These are phyloP conservation scores for Parnassius mnemosyne DNA, from an alignment of 2,888 invertebrate genomes.

Conservation along the genomic window DNA sequence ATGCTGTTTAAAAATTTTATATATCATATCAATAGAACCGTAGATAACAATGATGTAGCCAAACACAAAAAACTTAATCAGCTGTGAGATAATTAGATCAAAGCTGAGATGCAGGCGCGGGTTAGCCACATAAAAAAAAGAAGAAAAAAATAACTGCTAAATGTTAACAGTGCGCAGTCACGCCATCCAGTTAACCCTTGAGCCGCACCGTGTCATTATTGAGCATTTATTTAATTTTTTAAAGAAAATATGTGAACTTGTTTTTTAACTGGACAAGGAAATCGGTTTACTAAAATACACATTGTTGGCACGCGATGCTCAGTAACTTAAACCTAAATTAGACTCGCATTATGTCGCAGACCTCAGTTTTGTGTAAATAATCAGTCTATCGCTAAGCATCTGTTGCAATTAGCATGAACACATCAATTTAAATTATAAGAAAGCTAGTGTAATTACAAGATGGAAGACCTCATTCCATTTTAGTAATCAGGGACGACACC, in stretches of 20 bases:
- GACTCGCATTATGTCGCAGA: not conserved
- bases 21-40: too few species aligned
- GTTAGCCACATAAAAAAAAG: slow-evolving; percentile 35
- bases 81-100: slow-evolving; percentile 25
- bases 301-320: slow-evolving; percentile 56
- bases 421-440: too few species aligned
- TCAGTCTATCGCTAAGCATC: too few species aligned
- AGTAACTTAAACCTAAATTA: not conserved
- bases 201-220: slow-evolving; percentile 68
- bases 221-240: slow-evolving; percentile 74
- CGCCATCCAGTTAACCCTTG: slow-evolving; percentile 68
- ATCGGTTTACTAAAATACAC: slow-evolving; percentile 63
- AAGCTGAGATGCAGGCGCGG: slow-evolving; percentile 8
- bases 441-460: too few species aligned
- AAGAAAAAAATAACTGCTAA: slow-evolving; percentile 47
- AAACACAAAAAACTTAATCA: slow-evolving; percentile 20
- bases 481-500: too few species aligned
- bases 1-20: too few species aligned
- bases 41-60: not conserved
- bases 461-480: too few species aligned
- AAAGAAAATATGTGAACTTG: slow-evolving; percentile 47
- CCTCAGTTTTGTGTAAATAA: too few species aligned
- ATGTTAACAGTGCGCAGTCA: slow-evolving; percentile 74
- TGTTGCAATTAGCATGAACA: too few species aligned
- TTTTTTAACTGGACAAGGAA: slow-evolving; percentile 44